Evolutionary conservation across 2,113 vertebrate species (phyloP), one percentile per base, ranked within the genome.

Genomic region (Drymodes brunneopygia): DNA sequence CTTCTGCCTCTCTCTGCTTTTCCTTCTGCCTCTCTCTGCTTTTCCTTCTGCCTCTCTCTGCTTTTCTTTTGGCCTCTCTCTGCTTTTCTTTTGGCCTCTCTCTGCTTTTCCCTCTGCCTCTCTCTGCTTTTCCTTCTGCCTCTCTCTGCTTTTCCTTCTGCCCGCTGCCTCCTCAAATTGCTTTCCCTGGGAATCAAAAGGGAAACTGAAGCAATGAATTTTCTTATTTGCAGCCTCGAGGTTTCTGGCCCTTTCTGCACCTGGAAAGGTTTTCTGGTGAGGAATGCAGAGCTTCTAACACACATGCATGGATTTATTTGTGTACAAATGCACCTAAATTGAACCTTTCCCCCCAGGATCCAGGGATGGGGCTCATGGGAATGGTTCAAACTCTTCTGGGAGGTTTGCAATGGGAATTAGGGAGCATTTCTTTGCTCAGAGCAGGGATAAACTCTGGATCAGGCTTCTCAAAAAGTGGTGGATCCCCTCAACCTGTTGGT

Each of bases 351-450:
- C 10, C 5, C 61, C 18, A 22, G 35, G 19, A 23, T 44, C 10
- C 40, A 11, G 44, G 1, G 21, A 9, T 0, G 18, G 50, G 47
- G 8, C 2, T 3, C 0, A 0, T 33, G 35, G 72, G 36, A 27
- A 51, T 27, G 40, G 51, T 7, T 45, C 61, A 56, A 80, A 15
- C 22, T 45, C 24, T 6, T 2, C 18, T 20, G 33, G 13, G 25
- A 36, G 28, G 7, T 50, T 61, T 23, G 6, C 6, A 9, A 2
- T 5, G 28, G 35, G 15, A 19, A 8, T 35, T 9, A 56, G 69
- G 45, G 45, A 56, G 9, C 0, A 3, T 36, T 89, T 72, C 4
- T 57, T 42, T 23, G 2, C 12, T 3, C 1, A 31, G 21, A 35
- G 35, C 6, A 11, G 12, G 38, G 24, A 35, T 4, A 67, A 78